Evolutionary conservation across 2,888 invertebrate genomes (phyloP).

Genomic region (Leptogaster cylindrica): DNA sequence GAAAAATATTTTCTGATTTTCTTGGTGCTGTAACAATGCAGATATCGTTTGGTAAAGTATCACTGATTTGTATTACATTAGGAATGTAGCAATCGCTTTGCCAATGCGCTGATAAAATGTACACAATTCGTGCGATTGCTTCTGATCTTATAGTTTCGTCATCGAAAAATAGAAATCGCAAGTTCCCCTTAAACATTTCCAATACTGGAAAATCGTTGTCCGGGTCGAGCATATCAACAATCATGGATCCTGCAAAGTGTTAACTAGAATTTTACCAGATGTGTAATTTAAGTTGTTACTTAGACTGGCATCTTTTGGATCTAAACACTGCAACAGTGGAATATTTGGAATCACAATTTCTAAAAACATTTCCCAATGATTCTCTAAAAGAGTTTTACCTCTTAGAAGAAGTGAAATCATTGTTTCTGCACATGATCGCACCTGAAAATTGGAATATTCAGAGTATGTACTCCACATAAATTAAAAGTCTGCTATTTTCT

Average conservation of each 20-base stretch:
- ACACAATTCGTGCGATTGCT: constrained; percentile 53
- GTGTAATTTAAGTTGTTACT: constrained; percentile 39
- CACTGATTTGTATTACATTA: constrained; percentile 51
- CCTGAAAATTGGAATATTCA: too few species aligned
- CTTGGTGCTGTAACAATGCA: constrained; percentile 51
- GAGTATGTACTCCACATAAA: too few species aligned
- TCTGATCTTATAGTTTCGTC: constrained; percentile 51
- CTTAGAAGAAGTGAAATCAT: constrained; percentile 55
- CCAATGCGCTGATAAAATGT: constrained; percentile 51
- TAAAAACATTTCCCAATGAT: constrained; percentile 50
- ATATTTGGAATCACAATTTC: constrained; percentile 52
- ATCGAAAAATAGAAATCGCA: constrained; percentile 55
- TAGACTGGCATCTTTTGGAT: constrained; percentile 47
- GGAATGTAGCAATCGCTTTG: constrained; percentile 50
- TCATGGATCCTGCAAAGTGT: constrained; percentile 35
- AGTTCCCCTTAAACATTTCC: constrained; percentile 54
- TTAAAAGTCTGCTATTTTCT: background rate
- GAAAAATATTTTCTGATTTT: constrained; percentile 52
- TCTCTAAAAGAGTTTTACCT: constrained; percentile 51
- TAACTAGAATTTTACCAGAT: background rate
- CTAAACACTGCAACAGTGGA: constrained; percentile 54
- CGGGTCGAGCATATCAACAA: constrained; percentile 55
- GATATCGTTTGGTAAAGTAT: constrained; percentile 53
- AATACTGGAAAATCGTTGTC: constrained; percentile 51
- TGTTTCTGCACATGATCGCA: constrained; percentile 51